Conservation (phyloP, 2,797 vertebrate species). For the Crax fasciolata region DNA sequence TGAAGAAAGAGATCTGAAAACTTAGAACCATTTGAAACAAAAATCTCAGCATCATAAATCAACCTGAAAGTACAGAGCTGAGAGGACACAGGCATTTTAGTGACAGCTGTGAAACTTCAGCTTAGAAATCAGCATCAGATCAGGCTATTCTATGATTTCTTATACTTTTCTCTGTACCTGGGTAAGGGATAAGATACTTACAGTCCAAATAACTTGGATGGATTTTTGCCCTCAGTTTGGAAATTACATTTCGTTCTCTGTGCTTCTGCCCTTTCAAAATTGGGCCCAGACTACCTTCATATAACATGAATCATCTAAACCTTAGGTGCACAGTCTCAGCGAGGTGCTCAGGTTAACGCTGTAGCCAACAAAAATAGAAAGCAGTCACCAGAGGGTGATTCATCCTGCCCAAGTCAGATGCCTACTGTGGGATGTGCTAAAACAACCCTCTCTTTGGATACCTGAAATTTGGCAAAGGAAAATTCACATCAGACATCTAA, state of each 20-base stretch:
- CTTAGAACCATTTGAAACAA: not conserved
- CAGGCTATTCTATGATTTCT: not conserved
- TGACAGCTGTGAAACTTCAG: not conserved
- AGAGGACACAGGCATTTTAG: not conserved
- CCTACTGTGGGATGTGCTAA: not conserved
- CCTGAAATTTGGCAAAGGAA: conserved; percentile 11
- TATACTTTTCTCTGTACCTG: not conserved
- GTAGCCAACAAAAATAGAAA: conserved; percentile 3
- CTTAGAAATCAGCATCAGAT: not conserved
- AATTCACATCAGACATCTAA: not conserved
- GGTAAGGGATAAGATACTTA: not conserved
- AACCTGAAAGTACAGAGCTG: not conserved
- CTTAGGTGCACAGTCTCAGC: not conserved
- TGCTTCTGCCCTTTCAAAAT: not conserved
- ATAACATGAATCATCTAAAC: conserved; percentile 14
- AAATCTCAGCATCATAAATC: not conserved
- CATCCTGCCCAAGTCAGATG: not conserved
- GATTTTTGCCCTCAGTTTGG: not conserved
- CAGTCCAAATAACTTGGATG: not conserved
- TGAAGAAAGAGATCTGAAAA: not conserved
- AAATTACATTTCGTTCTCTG: not conserved
- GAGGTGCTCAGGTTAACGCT: not conserved
- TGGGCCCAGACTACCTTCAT: not conserved
- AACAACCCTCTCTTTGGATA: not conserved
- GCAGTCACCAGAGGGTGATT: not conserved